Conservation (phyloP, 2,888 invertebrate genomes). For the Scaptodrosophila latifasciaeformis region DNA sequence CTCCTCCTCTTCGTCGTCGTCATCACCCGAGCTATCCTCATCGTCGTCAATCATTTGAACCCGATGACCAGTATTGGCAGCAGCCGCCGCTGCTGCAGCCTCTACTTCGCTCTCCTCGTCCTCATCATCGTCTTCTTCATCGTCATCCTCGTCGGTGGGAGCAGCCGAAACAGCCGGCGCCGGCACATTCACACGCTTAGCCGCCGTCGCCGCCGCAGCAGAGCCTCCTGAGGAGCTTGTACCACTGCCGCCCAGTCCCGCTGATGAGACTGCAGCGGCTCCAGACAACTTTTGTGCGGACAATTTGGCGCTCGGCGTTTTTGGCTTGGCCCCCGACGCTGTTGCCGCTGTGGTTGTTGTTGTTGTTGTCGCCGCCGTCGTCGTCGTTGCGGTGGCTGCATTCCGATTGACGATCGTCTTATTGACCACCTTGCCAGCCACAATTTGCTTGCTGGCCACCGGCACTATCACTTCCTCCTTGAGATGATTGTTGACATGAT, state of each 20-base stretch:
- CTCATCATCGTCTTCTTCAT: conserved; percentile 22
- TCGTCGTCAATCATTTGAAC: too few species aligned
- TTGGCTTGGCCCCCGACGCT: neutral
- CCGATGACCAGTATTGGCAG: conserved; percentile 15
- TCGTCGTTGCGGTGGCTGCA: neutral
- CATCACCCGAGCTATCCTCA: conserved; percentile 32
- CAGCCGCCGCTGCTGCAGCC: conserved; percentile 6
- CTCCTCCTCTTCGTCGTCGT: too few species aligned
- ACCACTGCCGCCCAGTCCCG: conserved; percentile 15
- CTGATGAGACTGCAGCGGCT: too few species aligned
- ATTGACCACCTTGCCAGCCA: conserved; percentile 7
- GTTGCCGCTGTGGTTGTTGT: neutral
- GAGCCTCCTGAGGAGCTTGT: too few species aligned
- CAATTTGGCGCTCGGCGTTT: too few species aligned
- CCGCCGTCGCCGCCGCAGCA: conserved; percentile 13
- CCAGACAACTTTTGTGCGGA: too few species aligned
- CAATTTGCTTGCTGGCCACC: conserved; percentile 28
- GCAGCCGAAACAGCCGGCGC: too few species aligned
- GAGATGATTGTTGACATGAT: conserved; percentile 74
- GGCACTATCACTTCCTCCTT: conserved; percentile 70
- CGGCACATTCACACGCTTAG: neutral
- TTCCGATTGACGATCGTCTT: neutral
- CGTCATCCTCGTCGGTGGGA: conserved; percentile 16
- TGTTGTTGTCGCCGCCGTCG: neutral
- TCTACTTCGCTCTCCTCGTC: conserved; percentile 20